These are phyloP conservation scores for Eilema depressum DNA, from an alignment of 2,888 invertebrate genomes.

Conservation along the genomic window DNA sequence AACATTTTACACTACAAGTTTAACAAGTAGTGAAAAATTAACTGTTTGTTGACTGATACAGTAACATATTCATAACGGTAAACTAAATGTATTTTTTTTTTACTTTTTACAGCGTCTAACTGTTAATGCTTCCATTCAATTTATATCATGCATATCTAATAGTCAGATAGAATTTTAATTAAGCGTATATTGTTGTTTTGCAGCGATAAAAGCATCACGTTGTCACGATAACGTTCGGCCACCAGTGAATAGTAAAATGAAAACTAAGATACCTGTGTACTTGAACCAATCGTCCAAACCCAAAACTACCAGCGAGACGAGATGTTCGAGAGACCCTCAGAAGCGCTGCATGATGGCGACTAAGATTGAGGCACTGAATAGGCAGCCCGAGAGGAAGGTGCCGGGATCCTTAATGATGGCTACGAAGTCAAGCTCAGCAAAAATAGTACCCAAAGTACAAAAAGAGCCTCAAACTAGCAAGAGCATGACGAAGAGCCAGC, in stretches of 20 bases:
- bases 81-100: not conserved
- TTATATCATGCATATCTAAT: not conserved
- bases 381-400: conserved; percentile 54
- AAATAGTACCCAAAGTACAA: conserved; percentile 76
- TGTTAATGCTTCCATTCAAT: conserved; percentile 2
- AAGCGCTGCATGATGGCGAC: conserved; percentile 27
- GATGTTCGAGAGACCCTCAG: conserved; percentile 36
- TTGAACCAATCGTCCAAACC: conserved; percentile 56
- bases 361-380: conserved; percentile 24
- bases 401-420: conserved; percentile 83
- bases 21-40: not conserved
- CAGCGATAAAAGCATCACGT: conserved; percentile 59
- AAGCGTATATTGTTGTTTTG: conserved; percentile 23
- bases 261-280: conserved; percentile 74
- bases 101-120: conserved; percentile 1
- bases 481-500: conserved; percentile 15
- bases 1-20: not conserved
- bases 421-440: conserved; percentile 87
- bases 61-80: conserved; percentile 1
- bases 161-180: not conserved
- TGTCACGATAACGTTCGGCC: conserved; percentile 36
- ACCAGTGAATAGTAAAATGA: conserved; percentile 47
- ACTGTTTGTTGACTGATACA: conserved; percentile 1
- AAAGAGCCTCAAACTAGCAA: conserved; percentile 56
- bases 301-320: conserved; percentile 31